Base-by-base conservation (phyloP, 2,888 invertebrate genomes). In the Ectobius pallidus region DNA sequence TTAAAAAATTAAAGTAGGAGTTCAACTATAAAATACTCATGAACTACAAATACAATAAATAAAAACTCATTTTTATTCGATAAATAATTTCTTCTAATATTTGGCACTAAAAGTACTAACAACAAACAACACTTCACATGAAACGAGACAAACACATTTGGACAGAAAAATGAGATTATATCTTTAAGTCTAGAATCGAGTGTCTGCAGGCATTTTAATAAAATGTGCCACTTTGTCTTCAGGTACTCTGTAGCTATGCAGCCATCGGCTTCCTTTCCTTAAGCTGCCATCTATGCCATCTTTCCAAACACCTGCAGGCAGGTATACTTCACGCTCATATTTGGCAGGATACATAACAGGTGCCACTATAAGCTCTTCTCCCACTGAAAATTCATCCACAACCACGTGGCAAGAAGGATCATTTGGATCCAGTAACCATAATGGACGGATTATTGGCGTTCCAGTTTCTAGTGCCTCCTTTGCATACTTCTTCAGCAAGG, bases 241-340 rank as follows among this genome's bases (percentile, higher is more conserved):
- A 11, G 92, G 91, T 25, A 95, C 94, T 78, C 88, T 87, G 82
- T 96, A 95, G 79, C 92, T 92, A 80, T 95, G 95, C 80, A 96
- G 92, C 96, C 95, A 96, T 75, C 95, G 88, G 77, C 91, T 94
- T 0, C 96, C 96, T 79, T 95, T 95, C 42, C 94, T 87, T 52
- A 93, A 85, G 27, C 93, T 94, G 0, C 92, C 92, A 81, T 95
- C 94, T 77, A 95, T 93, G 16, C 95, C 95, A 80, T 97, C 96
- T 79, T 91, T 92, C 97, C 97, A 97, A 0, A 95, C 92, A 0
- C 97, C 98, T 30, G 91, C 91, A 0, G 96, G 96, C 32, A 96
- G 86, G 80, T 96, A 96, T 72, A 97, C 92, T 78, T 92, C 96
- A 75, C 92, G 86, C 76, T 90, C 89, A 32, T 89, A 88, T 49